Evolutionary conservation across 2,113 vertebrate species (phyloP).

Genomic region (Macquaria ambigua): DNA sequence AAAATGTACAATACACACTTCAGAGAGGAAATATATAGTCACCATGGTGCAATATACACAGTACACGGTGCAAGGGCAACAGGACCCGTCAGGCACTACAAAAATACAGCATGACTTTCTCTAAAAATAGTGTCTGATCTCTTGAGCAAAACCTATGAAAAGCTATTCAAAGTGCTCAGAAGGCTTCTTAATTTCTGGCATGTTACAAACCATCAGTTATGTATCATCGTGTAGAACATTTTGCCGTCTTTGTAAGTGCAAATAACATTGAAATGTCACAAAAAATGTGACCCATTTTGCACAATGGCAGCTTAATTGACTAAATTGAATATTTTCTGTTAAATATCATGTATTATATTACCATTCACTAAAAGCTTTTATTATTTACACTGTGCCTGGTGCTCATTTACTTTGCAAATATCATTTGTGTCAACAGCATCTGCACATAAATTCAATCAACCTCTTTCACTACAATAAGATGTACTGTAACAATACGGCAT

Average conservation of each 20-base stretch:
- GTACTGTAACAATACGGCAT: background rate
- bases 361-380: background rate
- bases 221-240: background rate
- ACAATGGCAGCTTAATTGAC: background rate
- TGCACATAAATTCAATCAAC: background rate
- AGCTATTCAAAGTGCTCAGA: background rate
- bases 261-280: background rate
- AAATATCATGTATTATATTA: background rate
- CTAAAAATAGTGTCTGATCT: background rate
- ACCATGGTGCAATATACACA: background rate
- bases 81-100: background rate
- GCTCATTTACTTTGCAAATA: slow-evolving; percentile 26
- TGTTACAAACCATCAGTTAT: background rate
- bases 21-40: background rate
- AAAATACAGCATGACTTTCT: background rate
- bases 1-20: background rate
- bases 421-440: background rate
- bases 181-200: background rate
- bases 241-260: background rate
- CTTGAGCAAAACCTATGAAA: background rate
- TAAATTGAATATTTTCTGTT: background rate
- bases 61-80: background rate
- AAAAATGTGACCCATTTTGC: background rate
- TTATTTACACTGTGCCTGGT: background rate
- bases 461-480: background rate